Conservation (phyloP, 2,113 vertebrate genomes). For the Zootoca vivipara region DNA sequence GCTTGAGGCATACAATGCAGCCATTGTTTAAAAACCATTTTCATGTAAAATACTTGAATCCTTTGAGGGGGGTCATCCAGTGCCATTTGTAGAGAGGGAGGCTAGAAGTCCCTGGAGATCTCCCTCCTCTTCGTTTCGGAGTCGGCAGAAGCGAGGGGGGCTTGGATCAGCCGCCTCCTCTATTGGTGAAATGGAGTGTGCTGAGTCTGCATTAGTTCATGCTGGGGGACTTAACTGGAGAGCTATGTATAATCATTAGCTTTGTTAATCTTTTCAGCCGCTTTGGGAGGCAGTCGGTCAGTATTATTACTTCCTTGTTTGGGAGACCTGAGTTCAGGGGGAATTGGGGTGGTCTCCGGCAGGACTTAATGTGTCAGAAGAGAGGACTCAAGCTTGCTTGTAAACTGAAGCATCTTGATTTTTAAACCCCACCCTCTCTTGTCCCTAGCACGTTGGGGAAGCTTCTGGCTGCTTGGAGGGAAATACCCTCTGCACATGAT, state of each 20-base stretch:
- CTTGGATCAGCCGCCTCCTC: neutral
- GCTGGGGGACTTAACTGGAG: neutral
- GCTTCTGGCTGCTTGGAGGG: neutral
- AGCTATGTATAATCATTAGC: conserved; percentile 34
- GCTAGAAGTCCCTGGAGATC: conserved; percentile 33
- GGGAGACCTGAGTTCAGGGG: neutral
- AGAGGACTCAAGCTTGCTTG: neutral
- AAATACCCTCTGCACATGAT: neutral
- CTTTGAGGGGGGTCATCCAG: conserved; percentile 23
- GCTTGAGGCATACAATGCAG: conserved; percentile 8
- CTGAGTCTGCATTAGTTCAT: conserved; percentile 17
- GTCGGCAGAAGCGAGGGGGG: neutral
- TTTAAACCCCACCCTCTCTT: neutral
- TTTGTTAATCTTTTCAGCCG: conserved; percentile 9
- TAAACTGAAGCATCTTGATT: neutral
- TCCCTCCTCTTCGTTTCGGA: conserved; percentile 31
- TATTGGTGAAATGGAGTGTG: conserved; percentile 9
- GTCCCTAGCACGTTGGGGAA: neutral
- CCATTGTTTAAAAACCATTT: conserved; percentile 52
- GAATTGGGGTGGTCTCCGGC: neutral
- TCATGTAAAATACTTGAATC: conserved; percentile 50
- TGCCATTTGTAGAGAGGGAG: conserved; percentile 49
- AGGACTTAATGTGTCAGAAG: neutral
- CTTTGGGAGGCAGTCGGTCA: conserved; percentile 4
- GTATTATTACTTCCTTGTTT: neutral